Evolutionary conservation across 2,113 vertebrate genomes (phyloP).

Genomic region (Herpetotheres cachinnans): DNA sequence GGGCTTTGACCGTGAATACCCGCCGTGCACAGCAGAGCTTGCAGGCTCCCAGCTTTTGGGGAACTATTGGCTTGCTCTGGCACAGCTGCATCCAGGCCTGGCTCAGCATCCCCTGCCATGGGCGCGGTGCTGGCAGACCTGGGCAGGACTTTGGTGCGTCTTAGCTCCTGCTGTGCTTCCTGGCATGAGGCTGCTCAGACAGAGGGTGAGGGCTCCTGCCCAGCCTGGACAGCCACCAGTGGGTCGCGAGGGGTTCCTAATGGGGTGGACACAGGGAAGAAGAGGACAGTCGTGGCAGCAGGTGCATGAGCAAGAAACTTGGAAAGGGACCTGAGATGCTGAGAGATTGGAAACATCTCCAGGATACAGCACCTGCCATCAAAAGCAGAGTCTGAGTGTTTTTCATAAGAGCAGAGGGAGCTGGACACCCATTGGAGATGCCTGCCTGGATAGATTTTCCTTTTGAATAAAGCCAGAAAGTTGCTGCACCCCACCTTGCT

Average conservation of each 20-base stretch:
- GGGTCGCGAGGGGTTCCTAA: too few relatives aligned
- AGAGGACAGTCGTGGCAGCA: background rate
- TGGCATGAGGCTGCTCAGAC: background rate
- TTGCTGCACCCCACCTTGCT: background rate
- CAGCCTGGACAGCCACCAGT: background rate
- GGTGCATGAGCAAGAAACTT: background rate
- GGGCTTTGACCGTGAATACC: too few relatives aligned
- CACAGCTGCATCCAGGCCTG: background rate
- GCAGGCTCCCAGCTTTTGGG: background rate
- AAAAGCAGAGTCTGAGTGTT: background rate
- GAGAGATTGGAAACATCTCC: background rate
- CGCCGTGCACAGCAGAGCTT: accelerated
- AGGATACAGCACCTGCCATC: background rate
- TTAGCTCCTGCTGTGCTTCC: background rate
- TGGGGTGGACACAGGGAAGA: background rate
- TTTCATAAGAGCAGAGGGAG: background rate
- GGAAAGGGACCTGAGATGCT: background rate
- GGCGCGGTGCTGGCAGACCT: background rate
- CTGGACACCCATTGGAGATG: background rate
- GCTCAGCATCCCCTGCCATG: background rate
- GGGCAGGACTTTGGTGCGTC: background rate
- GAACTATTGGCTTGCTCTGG: background rate
- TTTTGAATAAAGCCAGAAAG: background rate
- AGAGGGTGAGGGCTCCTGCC: background rate
- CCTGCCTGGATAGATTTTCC: background rate